Evolutionary conservation across 2,797 vertebrate species (phyloP).

Genomic region (Enteromius unitaeniatus): DNA sequence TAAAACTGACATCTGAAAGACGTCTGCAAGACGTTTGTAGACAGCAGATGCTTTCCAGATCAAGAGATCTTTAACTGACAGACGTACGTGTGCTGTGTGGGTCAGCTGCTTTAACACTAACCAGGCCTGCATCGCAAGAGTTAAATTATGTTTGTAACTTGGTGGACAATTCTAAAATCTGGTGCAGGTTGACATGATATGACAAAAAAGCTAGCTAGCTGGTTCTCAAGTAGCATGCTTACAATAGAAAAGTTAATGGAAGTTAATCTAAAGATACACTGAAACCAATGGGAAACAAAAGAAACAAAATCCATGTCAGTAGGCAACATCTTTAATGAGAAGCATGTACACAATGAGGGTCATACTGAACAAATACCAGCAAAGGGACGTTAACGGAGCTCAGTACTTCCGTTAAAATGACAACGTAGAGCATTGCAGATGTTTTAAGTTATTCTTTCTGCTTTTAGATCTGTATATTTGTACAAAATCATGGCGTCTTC

Average conservation of each 20-base stretch:
- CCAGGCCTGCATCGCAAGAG: not conserved
- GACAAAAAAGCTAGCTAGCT: not conserved
- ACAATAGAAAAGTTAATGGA: not conserved
- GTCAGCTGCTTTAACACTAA: not conserved
- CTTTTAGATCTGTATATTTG: not conserved
- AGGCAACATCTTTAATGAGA: slow-evolving; percentile 35
- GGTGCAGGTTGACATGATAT: not conserved
- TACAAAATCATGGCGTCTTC: slow-evolving; percentile 25
- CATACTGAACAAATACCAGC: slow-evolving; percentile 35
- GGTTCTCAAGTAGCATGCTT: not conserved
- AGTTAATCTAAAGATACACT: not conserved
- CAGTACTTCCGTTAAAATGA: not conserved
- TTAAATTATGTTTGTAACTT: not conserved
- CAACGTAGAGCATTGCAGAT: not conserved
- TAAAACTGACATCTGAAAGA: too few species aligned
- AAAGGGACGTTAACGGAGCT: slow-evolving; percentile 17
- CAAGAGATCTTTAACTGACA: too few species aligned
- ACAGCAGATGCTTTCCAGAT: too few species aligned
- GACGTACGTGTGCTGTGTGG: too few species aligned
- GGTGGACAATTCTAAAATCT: not conserved
- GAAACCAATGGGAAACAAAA: slow-evolving; percentile 13
- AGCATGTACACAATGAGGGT: slow-evolving; percentile 30
- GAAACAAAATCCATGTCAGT: slow-evolving; percentile 8
- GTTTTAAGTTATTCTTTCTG: not conserved
- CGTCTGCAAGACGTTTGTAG: too few species aligned